Conservation (phyloP, 2,888 invertebrate species). For the Therioaphis trifolii region DNA sequence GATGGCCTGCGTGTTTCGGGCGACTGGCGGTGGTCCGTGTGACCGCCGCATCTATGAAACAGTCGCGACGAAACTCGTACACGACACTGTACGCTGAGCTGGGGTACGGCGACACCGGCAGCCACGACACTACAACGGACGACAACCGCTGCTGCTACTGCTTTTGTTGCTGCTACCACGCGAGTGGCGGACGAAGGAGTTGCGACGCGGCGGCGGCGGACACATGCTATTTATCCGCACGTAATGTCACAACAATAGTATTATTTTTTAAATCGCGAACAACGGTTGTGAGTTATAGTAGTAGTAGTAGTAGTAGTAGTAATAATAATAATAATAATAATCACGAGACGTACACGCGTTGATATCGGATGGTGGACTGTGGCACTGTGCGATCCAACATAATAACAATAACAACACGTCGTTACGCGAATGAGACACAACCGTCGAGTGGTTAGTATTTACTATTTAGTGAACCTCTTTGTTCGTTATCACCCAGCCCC, state of each 20-base stretch:
- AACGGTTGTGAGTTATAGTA: not conserved
- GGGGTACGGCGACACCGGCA: not conserved
- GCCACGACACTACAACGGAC: not conserved
- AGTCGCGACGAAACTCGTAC: not conserved
- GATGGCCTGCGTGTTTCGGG: not conserved
- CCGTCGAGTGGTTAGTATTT: not conserved
- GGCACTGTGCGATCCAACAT: not conserved
- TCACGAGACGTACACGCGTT: not conserved
- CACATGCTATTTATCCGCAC: not conserved
- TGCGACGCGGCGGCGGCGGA: not conserved
- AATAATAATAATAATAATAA: not conserved
- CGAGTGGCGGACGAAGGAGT: not conserved
- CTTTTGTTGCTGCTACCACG: not conserved
- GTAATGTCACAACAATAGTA: not conserved
- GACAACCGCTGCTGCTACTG: too few relatives aligned
- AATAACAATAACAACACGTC: too few relatives aligned
- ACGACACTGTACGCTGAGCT: not conserved
- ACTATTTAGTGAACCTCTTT: not conserved
- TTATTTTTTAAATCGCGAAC: too few relatives aligned
- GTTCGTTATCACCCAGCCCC: not conserved
- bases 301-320: not conserved
- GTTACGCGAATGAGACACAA: not conserved
- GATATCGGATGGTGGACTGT: too few relatives aligned
- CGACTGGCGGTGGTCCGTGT: constrained; percentile 4
- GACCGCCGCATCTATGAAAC: constrained; percentile 39